A percentile compares a stretch with the other conserved stretches of the same genome.
These are phyloP conservation scores for Macaca mulatta DNA, from an alignment of 2,113 vertebrate genomes.

Conservation along the genomic window DNA sequence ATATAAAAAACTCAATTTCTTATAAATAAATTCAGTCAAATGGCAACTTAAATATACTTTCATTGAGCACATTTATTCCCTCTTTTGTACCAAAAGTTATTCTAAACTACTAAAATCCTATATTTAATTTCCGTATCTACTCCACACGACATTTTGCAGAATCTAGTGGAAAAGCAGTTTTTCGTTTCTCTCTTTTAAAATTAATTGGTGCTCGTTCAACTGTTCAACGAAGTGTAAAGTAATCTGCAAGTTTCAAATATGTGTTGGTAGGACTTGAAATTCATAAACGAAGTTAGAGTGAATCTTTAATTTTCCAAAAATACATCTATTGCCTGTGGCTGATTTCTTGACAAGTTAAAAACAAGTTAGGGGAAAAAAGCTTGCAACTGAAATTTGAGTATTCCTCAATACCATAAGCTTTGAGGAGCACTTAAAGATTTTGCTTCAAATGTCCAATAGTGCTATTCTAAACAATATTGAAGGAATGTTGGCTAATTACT, in stretches of 20 bases:
- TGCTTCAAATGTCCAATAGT: not conserved
- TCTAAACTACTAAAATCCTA: not conserved
- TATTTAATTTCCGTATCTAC: not conserved
- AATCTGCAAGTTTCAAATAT: not conserved
- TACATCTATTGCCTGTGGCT: not conserved
- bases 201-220: not conserved
- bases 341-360: constrained; percentile 11
- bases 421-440: not conserved
- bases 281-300: not conserved
- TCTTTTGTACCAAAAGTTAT: not conserved
- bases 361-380: not conserved
- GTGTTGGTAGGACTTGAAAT: not conserved
- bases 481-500: not conserved
- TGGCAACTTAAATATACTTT: not conserved
- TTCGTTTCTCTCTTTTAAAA: not conserved
- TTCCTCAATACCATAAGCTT: not conserved
- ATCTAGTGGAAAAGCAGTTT: not conserved
- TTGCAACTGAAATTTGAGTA: not conserved
- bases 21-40: not conserved
- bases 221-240: not conserved
- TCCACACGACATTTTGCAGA: not conserved
- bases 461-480: not conserved
- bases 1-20: not conserved
- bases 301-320: constrained; percentile 10
- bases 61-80: not conserved